Evolutionary conservation across 2,888 invertebrate species (phyloP).

Genomic region (Gastrophysa polygoni): DNA sequence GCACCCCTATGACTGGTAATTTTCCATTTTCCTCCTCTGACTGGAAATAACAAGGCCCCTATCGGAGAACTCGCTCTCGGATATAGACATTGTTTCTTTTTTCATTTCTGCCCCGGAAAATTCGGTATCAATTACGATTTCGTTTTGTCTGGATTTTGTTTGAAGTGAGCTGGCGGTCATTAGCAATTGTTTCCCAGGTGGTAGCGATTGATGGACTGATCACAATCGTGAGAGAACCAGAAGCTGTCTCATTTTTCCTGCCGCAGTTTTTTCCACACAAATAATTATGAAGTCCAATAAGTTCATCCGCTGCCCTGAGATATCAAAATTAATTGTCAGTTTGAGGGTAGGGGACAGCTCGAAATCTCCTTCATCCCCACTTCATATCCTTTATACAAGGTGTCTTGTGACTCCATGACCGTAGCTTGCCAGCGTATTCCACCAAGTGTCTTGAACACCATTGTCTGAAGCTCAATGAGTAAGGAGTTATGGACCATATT

Average conservation of each 20-base stretch:
- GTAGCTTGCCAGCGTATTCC: too few relatives aligned
- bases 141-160: not conserved
- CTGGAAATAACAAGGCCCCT: constrained; percentile 3
- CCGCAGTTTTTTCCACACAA: too few relatives aligned
- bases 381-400: too few relatives aligned
- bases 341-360: too few relatives aligned
- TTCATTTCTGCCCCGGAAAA: not conserved
- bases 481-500: too few relatives aligned
- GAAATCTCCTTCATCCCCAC: too few relatives aligned
- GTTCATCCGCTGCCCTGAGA: too few relatives aligned
- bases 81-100: not conserved
- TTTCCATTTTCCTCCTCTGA: not conserved
- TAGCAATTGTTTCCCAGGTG: not conserved
- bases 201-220: not conserved
- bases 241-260: not conserved
- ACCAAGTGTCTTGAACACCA: too few relatives aligned
- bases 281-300: too few relatives aligned
- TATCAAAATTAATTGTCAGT: too few relatives aligned
- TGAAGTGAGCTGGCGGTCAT: not conserved
- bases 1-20: constrained; percentile 2
- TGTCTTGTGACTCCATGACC: too few relatives aligned
- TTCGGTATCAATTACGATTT: constrained; percentile 2
- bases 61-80: not conserved
- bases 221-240: not conserved
- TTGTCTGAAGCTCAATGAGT: too few relatives aligned